These are phyloP conservation scores for Gallinago nigripennis DNA, from an alignment of 2,797 vertebrate species.

Conservation along the genomic window DNA sequence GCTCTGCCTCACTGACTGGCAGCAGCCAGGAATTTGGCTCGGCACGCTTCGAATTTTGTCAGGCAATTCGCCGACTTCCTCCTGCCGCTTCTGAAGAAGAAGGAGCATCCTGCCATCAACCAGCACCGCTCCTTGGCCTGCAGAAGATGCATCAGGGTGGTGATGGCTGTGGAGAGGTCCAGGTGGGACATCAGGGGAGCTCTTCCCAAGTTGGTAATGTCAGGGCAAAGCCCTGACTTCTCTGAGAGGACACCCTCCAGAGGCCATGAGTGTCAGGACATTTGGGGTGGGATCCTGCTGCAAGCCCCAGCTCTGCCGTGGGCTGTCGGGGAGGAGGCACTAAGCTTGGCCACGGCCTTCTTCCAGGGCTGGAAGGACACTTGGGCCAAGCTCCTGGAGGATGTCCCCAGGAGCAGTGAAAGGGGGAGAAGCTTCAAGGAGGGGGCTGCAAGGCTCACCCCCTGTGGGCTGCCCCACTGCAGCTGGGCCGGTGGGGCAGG, in stretches of 20 bases:
- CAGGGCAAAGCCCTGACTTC: background rate
- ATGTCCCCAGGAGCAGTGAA: background rate
- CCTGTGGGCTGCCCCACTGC: background rate
- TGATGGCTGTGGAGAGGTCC: rapidly evolving
- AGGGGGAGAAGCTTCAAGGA: background rate
- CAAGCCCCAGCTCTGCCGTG: background rate
- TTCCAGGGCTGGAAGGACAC: background rate
- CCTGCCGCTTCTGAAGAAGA: background rate
- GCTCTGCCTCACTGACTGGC: background rate
- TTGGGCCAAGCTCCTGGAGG: background rate
- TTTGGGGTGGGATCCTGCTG: background rate
- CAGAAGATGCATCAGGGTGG: background rate
- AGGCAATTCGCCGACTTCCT: background rate
- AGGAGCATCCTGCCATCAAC: background rate
- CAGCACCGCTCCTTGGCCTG: rapidly evolving
- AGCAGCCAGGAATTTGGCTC: background rate
- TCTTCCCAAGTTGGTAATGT: background rate
- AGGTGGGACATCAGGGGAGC: background rate
- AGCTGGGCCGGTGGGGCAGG: background rate
- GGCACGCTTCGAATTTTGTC: background rate
- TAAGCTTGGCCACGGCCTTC: background rate
- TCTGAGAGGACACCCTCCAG: background rate
- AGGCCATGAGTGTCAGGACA: background rate
- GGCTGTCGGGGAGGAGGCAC: background rate
- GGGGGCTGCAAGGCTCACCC: background rate